Evolutionary conservation across 2,888 invertebrate genomes (phyloP), one percentile per base, ranked within the genome.

Genomic region (Cyclophora albipunctata): DNA sequence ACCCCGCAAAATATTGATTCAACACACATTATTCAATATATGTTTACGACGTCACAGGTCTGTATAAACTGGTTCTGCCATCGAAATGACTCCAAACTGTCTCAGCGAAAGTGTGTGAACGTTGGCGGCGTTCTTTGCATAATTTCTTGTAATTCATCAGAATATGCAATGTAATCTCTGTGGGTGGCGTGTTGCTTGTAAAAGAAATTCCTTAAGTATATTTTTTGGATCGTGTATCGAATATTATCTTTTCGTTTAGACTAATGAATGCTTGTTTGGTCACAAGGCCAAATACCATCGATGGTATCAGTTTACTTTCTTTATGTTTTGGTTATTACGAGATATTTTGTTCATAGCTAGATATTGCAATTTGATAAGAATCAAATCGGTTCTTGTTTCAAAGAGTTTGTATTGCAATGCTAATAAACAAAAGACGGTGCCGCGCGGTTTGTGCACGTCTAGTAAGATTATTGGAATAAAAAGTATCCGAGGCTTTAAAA

Each of bases 101-200:
- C 85, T 82, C 80, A 78, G 85, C 79, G 85, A 86, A 86, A 87
- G 85, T 85, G 79, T 81, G 80, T 75, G 82, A 80, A 80, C 74
- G 62, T 59, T 59, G 62, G 55, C 57, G 58, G 58, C 64, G 71
- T 67, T 67, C 70, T 80, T 81, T 74, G 81, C 78, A 81, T 81
- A 83, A 80, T 81, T 81, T 78, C 75, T 75, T 67, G 71, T 78
- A 79, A 78, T 81, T 75, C 78, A 76, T 81, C 77, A 77, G 66
- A 69, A 72, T 71, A 71, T 69, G 69, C 64, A 65, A 67, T 70
- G 71, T 73, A 73, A 78, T 72, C 66, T 63, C 76, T 49, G 79
- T 80, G 81, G 81, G 83, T 81, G 83, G 81, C 69, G 71, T 65
- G 63, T 62, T 62, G 62, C 63, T 69, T 64, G 67, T 62, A 67